These are phyloP conservation scores for Chamaea fasciata DNA, from an alignment of 2,113 vertebrate genomes.

Conservation along the genomic window DNA sequence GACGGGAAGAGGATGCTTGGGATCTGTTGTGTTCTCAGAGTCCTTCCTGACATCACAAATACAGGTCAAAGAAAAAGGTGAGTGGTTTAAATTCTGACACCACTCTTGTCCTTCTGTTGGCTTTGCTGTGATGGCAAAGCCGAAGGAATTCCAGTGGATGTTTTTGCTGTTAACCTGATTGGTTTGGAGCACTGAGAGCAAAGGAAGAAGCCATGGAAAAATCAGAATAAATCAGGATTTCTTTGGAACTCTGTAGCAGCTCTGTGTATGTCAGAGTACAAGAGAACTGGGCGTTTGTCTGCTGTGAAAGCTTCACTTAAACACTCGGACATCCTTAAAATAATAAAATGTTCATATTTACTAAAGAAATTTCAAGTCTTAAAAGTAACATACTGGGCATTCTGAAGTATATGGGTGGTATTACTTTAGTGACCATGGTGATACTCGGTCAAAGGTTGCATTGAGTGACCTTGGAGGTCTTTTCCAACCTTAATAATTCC, in stretches of 20 bases:
- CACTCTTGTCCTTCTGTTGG: rapidly evolving
- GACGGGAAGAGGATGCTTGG: slow-evolving; percentile 73
- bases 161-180: rapidly evolving
- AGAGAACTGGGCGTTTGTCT: neutral
- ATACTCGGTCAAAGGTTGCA: rapidly evolving
- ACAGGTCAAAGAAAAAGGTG: slow-evolving; percentile 87
- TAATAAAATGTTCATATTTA: neutral
- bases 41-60: slow-evolving; percentile 93
- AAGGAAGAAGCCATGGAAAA: neutral
- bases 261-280: neutral
- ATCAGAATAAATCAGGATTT: neutral
- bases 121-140: neutral
- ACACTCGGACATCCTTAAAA: neutral
- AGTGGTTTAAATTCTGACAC: neutral
- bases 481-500: neutral
- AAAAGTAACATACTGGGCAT: neutral
- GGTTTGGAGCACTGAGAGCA: neutral
- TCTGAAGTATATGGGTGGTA: neutral
- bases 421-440: neutral
- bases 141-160: rapidly evolving
- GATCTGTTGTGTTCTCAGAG: slow-evolving; percentile 92
- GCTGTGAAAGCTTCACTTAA: neutral
- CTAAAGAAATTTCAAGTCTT: neutral
- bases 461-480: neutral
- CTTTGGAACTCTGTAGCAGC: neutral